Evolutionary conservation across 1,140 invertebrate species (phyloP), one percentile per base, ranked within the genome.

Genomic region (Vollenhovia emeryi): DNA sequence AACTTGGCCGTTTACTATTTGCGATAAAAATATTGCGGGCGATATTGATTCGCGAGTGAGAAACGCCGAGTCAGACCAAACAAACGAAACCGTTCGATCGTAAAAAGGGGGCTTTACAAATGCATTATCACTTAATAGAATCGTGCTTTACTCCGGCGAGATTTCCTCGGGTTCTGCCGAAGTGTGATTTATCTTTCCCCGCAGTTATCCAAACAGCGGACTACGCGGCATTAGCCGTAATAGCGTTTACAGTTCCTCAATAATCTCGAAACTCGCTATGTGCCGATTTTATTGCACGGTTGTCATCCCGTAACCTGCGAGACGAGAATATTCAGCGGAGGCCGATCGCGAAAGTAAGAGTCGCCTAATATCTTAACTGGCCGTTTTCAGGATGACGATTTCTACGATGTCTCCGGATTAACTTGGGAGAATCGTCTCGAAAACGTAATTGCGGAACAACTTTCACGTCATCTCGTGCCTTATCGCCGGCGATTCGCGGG

Each of bases 271-370:
- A 62, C 40, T 62, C 15, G 11, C 24, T 66, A 3, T n/a, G 21
- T 11, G 15, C 30, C 24, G 24, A 64, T 84, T 76, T 62, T 52
- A 84, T 76, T 84, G 15, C 21, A 0, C 33, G 50, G 40, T 40
- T 59, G 45, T 50, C 60, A 6, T 60, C 15, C 68, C 60, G 48
- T 45, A 36, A 76, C 18, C 18, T 7, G 8, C 24, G 52, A 33
- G n/a, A 64, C 33, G 18, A 5, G 60, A 52, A 60, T 45, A 69
- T 80, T 68, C 30, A n/a, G 43, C 45, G 33, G 43, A 36, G 43
- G 21, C 7, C 75, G 57, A 13, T 69, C 40, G 66, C 43, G 64
- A 85, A 69, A 85, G 84, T 85, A 85, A 85, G 78, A 85, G 84
- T 85, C 60, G 27, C 60, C 48, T 60, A 82, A 80, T 57, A 30